Base-by-base conservation (phyloP, 2,113 vertebrate species). In the Numenius arquata region DNA sequence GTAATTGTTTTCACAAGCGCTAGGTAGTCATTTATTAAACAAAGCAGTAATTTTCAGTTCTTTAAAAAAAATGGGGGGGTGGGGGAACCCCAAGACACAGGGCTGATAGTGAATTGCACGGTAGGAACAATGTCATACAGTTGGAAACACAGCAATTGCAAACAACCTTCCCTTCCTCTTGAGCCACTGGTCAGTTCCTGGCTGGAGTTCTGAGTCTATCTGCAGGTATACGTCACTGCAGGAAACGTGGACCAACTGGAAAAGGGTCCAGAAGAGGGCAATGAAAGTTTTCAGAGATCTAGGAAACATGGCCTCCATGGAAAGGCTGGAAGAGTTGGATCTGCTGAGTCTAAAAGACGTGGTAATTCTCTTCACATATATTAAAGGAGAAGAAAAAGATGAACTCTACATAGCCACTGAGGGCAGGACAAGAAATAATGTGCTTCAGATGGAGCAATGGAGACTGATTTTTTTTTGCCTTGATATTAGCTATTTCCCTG, bases 11-110 rank as follows among this genome's bases (percentile, higher is more conserved):
- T 80, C 8, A 9, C 40, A 76, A 88, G 48, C 2, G 3, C 17
- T 34, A 55, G 3, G 15, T 9, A 63, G 15, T 17, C 2, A n/a
- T 88, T 78, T 55, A 72, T 4, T 47, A 67, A 77, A 72, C 4
- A 8, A 71, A 19, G 15, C 26, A 80, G 18, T 22, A 62, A 79
- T 15, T 58, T 5, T 65, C 4, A 52, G 27, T 61, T 80, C 17
- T 59, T 36, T 15, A 43, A 36, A 25, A 58, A 47, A 17, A 15
- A 43, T 3, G 2, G 2, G 3, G 8, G 1, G 2, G n/a, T n/a
- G 8, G 1, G 3, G 6, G 1, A 5, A 8, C 3, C 0, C 1
- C 32, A 6, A 25, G 32, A 65, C 7, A 20, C 23, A 45, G 12
- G 21, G 19, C 59, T 76, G 29, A 43, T 30, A 40, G 32, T 9